Conservation (phyloP, 37 sponge, comb jelly and placozoan genomes). For the Lycopodina hypogea region DNA sequence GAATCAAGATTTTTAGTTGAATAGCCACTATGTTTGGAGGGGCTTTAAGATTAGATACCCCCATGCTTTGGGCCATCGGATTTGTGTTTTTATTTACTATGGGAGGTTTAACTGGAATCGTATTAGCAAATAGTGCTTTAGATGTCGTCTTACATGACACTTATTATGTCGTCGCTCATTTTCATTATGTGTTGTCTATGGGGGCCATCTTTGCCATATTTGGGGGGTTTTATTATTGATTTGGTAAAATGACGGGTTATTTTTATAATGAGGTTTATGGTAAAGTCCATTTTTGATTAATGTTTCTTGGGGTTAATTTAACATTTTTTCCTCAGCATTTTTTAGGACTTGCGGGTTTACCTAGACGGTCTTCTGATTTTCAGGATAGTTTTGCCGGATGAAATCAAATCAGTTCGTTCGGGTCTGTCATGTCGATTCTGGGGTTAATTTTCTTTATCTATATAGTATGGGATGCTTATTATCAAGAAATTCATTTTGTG, state of each 20-base stretch:
- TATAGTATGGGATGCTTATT: too few relatives aligned
- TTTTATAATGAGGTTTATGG: constrained; percentile 81
- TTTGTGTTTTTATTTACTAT: constrained; percentile 93
- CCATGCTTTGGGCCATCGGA: constrained; percentile 84
- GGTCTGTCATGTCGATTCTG: constrained; percentile 76
- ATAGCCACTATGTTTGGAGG: constrained; percentile 77
- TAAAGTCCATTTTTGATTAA: constrained; percentile 85
- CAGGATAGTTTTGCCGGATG: constrained; percentile 83
- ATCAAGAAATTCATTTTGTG: too few relatives aligned
- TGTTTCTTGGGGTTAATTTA: constrained; percentile 91
- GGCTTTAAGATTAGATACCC: constrained; percentile 64
- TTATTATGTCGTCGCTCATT: constrained; percentile 92
- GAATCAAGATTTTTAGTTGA: constrained; percentile 92
- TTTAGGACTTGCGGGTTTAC: constrained; percentile 84
- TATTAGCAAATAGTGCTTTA: constrained; percentile 76
- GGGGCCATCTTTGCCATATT: constrained; percentile 87
- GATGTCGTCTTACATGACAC: constrained; percentile 89
- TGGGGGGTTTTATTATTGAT: constrained; percentile 89
- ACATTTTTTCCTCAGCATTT: constrained; percentile 95
- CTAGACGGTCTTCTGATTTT: constrained; percentile 82
- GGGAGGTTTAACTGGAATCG: constrained; percentile 83
- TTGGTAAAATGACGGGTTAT: constrained; percentile 76
- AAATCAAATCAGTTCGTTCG: constrained; percentile 79
- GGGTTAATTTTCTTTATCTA: constrained; percentile 63
- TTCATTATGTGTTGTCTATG: constrained; percentile 94